These are phyloP conservation scores for Shargacucullia verbasci DNA, from an alignment of 2,888 invertebrate genomes.

Conservation along the genomic window DNA sequence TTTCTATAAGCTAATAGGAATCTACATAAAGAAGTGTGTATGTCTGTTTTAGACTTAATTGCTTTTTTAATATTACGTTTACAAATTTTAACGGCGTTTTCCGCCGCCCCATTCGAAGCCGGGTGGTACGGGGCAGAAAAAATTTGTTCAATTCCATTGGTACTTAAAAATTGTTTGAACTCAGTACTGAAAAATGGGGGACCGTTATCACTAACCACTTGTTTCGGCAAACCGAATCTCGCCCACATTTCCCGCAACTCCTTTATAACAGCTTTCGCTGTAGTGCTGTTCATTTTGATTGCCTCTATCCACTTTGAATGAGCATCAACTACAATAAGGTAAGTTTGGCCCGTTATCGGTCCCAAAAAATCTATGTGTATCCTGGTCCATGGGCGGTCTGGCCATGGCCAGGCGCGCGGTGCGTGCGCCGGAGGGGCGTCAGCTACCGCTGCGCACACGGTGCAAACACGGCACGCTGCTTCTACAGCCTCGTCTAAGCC, in stretches of 20 bases:
- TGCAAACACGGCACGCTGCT: not conserved
- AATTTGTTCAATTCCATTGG: constrained; percentile 5
- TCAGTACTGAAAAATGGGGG: constrained; percentile 2
- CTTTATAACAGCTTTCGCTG: not conserved
- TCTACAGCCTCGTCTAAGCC: too few species aligned
- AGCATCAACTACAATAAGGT: constrained; percentile 7
- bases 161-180: constrained; percentile 3
- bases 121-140: not conserved
- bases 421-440: constrained; percentile 3
- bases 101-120: constrained; percentile 51
- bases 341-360: not conserved
- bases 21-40: too few species aligned
- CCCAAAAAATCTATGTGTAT: constrained; percentile 11
- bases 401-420: constrained; percentile 5
- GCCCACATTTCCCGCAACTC: not conserved
- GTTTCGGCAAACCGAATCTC: constrained; percentile 6
- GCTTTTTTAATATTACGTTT: constrained; percentile 50
- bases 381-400: constrained; percentile 3
- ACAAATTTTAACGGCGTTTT: constrained; percentile 48
- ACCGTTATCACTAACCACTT: constrained; percentile 6
- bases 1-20: too few species aligned
- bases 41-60: too few species aligned
- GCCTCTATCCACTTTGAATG: constrained; percentile 10
- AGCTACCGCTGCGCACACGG: constrained; percentile 6
- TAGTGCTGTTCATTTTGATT: not conserved